These are phyloP conservation scores for Aptenodytes patagonicus DNA, from an alignment of 2,113 vertebrate genomes.

Conservation along the genomic window DNA sequence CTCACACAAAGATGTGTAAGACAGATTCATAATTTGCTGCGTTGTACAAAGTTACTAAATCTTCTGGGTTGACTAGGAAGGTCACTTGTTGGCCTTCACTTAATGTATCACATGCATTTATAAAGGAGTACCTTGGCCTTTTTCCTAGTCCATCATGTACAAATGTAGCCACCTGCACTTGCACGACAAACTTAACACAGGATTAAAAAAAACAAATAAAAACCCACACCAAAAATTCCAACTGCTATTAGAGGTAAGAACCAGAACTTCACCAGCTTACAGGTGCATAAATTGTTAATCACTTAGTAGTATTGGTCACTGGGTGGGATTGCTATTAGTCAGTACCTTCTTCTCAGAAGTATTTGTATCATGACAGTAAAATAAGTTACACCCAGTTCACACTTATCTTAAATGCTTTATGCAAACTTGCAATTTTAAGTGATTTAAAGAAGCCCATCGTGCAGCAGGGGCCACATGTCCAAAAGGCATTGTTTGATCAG, in stretches of 20 bases:
- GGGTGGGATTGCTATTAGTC: not conserved
- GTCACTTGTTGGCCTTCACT: not conserved
- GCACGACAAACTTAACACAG: not conserved
- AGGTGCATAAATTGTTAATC: too few relatives aligned
- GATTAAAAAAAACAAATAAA: not conserved
- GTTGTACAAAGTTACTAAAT: not conserved
- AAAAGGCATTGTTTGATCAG: not conserved
- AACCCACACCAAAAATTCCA: not conserved
- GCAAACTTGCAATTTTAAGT: not conserved
- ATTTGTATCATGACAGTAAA: not conserved
- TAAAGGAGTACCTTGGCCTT: not conserved
- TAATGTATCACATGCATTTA: not conserved
- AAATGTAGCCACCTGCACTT: not conserved
- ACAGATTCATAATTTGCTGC: not conserved
- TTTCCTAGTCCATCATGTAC: not conserved
- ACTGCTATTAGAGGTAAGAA: not conserved
- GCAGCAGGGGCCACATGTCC: not conserved
- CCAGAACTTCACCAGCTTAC: not conserved
- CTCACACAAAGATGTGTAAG: not conserved
- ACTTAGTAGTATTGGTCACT: rapidly evolving
- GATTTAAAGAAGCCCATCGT: not conserved
- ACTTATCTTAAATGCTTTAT: not conserved
- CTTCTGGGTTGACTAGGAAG: not conserved
- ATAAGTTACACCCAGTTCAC: not conserved
- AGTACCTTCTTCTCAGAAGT: not conserved